These are phyloP conservation scores for Poecilia picta DNA, from an alignment of 2,797 vertebrate genomes.

Conservation along the genomic window DNA sequence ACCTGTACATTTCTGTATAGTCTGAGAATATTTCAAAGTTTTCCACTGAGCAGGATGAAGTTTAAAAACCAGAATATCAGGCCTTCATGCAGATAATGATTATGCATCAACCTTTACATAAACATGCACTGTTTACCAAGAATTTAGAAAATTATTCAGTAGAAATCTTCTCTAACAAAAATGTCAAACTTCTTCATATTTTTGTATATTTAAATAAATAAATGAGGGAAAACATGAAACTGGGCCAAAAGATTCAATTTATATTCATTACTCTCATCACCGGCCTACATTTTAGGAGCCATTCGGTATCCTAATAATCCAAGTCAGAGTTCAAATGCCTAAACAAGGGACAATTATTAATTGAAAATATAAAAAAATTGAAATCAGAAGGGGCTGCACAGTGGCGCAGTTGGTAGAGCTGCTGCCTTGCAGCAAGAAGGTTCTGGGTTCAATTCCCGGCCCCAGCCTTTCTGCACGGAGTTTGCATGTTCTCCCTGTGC, in stretches of 20 bases:
- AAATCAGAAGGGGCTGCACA: no score
- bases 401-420: no score
- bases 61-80: neutral
- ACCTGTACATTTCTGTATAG: neutral
- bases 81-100: neutral
- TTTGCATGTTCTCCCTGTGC: no score
- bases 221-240: neutral
- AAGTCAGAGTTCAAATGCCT: neutral
- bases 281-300: neutral
- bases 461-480: no score
- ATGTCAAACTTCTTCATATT: neutral
- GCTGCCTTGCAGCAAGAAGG: no score
- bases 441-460: no score
- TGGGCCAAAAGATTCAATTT: neutral
- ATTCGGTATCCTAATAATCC: neutral
- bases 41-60: neutral
- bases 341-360: neutral
- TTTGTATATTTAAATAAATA: neutral
- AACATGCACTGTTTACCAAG: neutral
- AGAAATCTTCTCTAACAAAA: neutral
- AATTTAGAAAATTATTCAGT: neutral
- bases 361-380: neutral
- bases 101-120: neutral
- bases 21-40: neutral
- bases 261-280: neutral